phyloP scores from a whole-genome alignment of 2,797 vertebrate species.

The Paedocypris micromegethes region DNA sequence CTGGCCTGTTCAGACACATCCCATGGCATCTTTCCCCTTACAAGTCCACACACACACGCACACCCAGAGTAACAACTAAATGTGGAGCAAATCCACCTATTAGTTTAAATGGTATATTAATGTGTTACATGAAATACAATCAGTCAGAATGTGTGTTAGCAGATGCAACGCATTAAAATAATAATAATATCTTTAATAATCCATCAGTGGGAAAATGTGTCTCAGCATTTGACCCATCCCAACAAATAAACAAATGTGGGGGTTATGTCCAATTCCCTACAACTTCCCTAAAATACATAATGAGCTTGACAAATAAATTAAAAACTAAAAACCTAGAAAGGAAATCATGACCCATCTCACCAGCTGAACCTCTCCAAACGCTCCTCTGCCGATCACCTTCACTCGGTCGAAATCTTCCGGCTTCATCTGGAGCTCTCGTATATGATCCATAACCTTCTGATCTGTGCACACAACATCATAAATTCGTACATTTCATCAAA shows the following conservation, averaged over 20 bases:
- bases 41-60: conserved; percentile 16
- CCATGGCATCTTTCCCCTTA: conserved; percentile 18
- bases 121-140: too few species aligned
- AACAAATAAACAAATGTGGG: too few species aligned
- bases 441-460: conserved; percentile 85
- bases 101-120: too few species aligned
- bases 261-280: too few species aligned
- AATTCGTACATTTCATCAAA: background rate
- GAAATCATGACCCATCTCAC: conserved; percentile 64
- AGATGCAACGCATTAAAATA: too few species aligned
- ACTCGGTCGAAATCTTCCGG: conserved; percentile 96
- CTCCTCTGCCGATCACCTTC: conserved; percentile 97
- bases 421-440: conserved; percentile 90
- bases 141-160: too few species aligned
- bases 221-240: too few species aligned
- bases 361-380: conserved; percentile 97
- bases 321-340: too few species aligned
- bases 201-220: too few species aligned
- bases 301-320: too few species aligned
- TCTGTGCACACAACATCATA: conserved; percentile 63
- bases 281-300: too few species aligned
- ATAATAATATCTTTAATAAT: too few species aligned
- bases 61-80: conserved; percentile 3
- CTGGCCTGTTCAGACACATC: conserved; percentile 28
- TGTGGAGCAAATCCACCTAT: background rate